phyloP scores from a whole-genome alignment of 2,113 vertebrate genomes.

The Platanista minor region DNA sequence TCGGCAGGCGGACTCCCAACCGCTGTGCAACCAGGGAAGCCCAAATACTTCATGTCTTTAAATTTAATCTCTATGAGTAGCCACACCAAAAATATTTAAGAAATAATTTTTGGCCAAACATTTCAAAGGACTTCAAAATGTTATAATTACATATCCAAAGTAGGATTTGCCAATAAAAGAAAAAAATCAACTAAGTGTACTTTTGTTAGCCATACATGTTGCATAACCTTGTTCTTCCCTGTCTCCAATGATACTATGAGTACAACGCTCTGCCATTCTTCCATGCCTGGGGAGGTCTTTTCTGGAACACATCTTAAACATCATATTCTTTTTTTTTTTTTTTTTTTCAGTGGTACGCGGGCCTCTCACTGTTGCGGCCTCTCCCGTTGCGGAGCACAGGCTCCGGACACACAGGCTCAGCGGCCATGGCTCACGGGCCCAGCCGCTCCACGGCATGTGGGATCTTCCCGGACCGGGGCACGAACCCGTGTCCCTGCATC shows the following conservation, averaged over 20 bases:
- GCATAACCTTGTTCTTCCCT: neutral
- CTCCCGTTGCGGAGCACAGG: too few relatives aligned
- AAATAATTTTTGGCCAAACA: neutral
- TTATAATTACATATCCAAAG: neutral
- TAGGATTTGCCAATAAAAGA: neutral
- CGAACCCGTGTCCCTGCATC: too few relatives aligned
- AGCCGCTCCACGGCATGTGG: too few relatives aligned
- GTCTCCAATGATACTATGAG: neutral
- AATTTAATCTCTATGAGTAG: neutral
- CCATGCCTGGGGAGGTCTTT: neutral
- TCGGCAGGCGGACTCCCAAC: too few relatives aligned
- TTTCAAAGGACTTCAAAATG: constrained; percentile 26
- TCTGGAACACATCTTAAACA: neutral
- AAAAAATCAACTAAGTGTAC: neutral
- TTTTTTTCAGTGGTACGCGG: too few relatives aligned
- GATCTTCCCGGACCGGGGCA: too few relatives aligned
- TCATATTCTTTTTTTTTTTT: neutral
- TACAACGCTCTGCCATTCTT: neutral
- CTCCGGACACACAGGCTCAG: too few relatives aligned
- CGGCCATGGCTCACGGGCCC: too few relatives aligned
- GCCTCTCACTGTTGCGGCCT: too few relatives aligned
- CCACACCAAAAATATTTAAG: neutral
- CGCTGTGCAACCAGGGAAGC: too few relatives aligned
- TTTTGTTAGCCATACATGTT: neutral
- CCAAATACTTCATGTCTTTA: neutral